phyloP scores from a whole-genome alignment of 2,797 vertebrate species.

The Platalea minor region DNA sequence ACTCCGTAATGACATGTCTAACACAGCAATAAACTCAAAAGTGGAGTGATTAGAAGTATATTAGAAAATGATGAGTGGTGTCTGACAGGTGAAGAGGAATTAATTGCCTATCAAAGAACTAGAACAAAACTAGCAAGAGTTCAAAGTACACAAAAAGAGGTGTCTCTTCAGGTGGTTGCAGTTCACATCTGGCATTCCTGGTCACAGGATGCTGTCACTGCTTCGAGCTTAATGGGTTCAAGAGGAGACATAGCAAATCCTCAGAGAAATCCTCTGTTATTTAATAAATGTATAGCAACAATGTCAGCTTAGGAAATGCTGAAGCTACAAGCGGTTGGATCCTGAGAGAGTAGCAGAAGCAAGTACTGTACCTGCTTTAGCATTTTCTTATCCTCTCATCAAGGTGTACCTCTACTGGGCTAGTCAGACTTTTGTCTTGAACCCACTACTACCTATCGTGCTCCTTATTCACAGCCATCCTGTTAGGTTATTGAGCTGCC shows the following conservation, averaged over 20 bases:
- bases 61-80: constrained; percentile 26
- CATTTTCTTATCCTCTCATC: rapidly evolving
- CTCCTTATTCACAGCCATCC: background rate
- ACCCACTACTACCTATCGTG: rapidly evolving
- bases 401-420: background rate
- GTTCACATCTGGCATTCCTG: background rate
- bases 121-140: background rate
- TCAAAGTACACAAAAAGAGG: background rate
- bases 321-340: background rate
- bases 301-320: background rate
- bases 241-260: background rate
- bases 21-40: constrained; percentile 5
- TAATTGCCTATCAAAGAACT: background rate
- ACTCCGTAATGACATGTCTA: background rate
- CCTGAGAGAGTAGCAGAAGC: background rate
- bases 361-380: background rate
- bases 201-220: background rate
- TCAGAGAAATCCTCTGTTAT: background rate
- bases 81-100: constrained; percentile 27
- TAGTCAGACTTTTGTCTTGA: background rate
- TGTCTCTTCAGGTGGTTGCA: background rate
- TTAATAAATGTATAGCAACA: background rate
- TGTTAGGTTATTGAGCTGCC: background rate
- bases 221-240: background rate
- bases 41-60: background rate